Conservation (phyloP, 2,888 invertebrate species). For the Glaucopsyche alexis region DNA sequence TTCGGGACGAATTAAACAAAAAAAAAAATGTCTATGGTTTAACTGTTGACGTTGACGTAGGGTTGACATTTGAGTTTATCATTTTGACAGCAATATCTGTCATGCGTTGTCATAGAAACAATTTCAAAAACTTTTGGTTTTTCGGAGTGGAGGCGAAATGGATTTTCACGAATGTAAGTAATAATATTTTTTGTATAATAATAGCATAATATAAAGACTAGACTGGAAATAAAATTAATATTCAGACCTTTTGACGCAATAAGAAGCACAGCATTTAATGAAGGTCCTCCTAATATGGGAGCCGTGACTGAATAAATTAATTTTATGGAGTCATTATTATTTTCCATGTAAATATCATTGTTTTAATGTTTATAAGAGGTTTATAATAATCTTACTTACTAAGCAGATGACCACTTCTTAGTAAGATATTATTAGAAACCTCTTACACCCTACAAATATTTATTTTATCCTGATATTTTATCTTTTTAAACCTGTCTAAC, state of each 20-base stretch:
- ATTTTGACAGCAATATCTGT: slow-evolving; percentile 50
- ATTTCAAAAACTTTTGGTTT: slow-evolving; percentile 69
- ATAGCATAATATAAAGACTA: slow-evolving; percentile 31
- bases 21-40: background rate
- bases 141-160: slow-evolving; percentile 72
- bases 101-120: slow-evolving; percentile 80
- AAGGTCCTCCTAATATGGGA: slow-evolving; percentile 42
- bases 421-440: background rate
- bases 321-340: background rate
- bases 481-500: background rate
- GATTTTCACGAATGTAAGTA: slow-evolving; percentile 72
- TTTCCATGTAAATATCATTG: too few species aligned
- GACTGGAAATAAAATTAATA: background rate
- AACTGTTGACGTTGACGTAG: too few species aligned
- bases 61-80: slow-evolving; percentile 14
- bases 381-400: background rate
- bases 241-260: background rate
- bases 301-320: slow-evolving; percentile 23
- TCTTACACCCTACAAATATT: background rate
- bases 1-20: too few species aligned
- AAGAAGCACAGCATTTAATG: slow-evolving; percentile 44
- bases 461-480: background rate
- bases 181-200: slow-evolving; percentile 38
- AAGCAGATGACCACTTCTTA: background rate
- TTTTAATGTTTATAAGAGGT: background rate